Base-by-base conservation (phyloP, 2,888 invertebrate species). In the Hyles lineata region DNA sequence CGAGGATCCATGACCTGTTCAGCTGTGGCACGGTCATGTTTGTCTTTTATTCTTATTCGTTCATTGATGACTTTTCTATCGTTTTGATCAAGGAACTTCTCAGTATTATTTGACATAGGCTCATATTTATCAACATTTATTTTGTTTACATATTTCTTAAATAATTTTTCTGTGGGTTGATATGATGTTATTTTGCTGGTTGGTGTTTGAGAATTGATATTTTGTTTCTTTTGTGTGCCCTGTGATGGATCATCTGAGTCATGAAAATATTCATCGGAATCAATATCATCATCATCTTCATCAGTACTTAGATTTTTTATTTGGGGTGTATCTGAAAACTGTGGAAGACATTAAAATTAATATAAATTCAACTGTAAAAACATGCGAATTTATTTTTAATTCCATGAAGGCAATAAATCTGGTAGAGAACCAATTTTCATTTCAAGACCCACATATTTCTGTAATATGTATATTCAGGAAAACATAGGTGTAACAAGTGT, bases 1-100 rank as follows among this genome's bases (percentile, higher is more conserved):
- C 98, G 95, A 0, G 98, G 98, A 92, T 99, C 99, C 96, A 99
- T 97, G 0, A 99, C 99, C 90, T 99, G 98, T 87, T 99, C 99
- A 0, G 97, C 98, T 0, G 99, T 99, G 0, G 99, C 99, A 73
- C 99, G 95, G 89, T 99, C 99, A 86, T 98, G 96, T 89, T 99
- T 99, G 86, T 99, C 99, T 85, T 98, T 98, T 0, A 96, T 95
- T 81, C 97, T 95, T 9, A 96, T 95, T 74, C 97, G 95, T n/a
- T 96, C 97, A 78, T 96, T 96, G 60, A 97, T 97, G 73, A 92
- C 88, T 80, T 96, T 96, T 75, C 96, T 96, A 77, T 96, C 96
- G 80, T 96, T 96, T 78, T 96, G 96, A 21, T 96, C 96, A 71
- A 98, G 92, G 74, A 96, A 95, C 86, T 97, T 98, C 32, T 96